A percentile compares a stretch with the other conserved stretches of the same genome.
phyloP scores from a whole-genome alignment of 2,797 vertebrate species.

The Ficedula albicollis region DNA sequence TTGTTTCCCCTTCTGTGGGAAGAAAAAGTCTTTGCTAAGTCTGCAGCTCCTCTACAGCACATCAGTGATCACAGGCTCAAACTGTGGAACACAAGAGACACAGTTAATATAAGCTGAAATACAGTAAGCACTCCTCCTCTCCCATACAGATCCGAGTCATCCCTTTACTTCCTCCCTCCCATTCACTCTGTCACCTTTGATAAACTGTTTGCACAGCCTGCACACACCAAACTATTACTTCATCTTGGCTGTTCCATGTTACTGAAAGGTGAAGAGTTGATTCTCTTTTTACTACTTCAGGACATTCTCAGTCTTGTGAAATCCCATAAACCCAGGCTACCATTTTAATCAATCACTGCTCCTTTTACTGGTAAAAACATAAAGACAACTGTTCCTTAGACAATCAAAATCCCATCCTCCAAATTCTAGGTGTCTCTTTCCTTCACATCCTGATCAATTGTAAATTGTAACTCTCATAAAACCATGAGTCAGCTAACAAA shows the following conservation, averaged over 20 bases:
- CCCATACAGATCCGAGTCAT: fast-evolving
- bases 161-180: neutral
- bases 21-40: neutral
- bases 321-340: neutral
- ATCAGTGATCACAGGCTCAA: neutral
- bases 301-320: neutral
- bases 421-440: neutral
- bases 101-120: neutral
- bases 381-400: neutral
- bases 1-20: neutral
- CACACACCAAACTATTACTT: neutral
- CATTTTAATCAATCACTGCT: neutral
- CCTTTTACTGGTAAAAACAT: neutral
- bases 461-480: neutral
- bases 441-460: neutral
- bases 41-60: neutral
- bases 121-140: neutral
- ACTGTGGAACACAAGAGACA: neutral
- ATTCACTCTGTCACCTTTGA: neutral
- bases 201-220: neutral
- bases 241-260: neutral
- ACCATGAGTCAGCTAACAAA: neutral
- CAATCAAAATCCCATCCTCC: neutral
- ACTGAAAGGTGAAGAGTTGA: neutral
- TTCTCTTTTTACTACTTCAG: neutral